Evolutionary conservation across 1,140 invertebrate species (phyloP), one percentile per base, ranked within the genome.

Genomic region (Manduca sexta): DNA sequence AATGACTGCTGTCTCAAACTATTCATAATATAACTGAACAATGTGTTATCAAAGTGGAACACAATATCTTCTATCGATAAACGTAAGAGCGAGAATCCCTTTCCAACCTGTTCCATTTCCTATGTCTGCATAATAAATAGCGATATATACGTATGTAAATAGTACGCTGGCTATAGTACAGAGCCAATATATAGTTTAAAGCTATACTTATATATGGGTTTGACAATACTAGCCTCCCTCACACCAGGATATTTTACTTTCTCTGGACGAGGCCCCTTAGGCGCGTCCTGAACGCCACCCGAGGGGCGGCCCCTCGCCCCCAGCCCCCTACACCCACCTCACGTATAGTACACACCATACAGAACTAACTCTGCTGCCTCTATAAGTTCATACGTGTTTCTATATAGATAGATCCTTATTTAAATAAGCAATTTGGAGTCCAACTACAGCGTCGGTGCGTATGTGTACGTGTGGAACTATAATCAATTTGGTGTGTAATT

Each of bases 181-280:
- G 66, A 40, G 58, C 53, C 65, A 56, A 75, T 75, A 80, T 80
- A 82, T 84, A 84, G 78, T 84, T 82, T 80, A 82, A 84, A 84
- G 71, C 73, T 82, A 82, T 79, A 80, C 54, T 61, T 84, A 79
- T 81, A 81, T 59, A 77, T 79, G 51, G 67, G 70, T 73, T 84
- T 84, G 80, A 84, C 80, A 84, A 80, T 84, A 74, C 77, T 83
- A 79, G 80, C 75, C 77, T 74, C 74, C 80, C 77, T 66, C 77
- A 73, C 63, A 74, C 74, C 77, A 76, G 77, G 79, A 76, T 77
- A 78, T 74, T 83, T 80, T 79, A 83, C 79, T 84, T 83, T 84
- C 76, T 80, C 79, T 83, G 77, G 80, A 75, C 80, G 79, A 68
- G 68, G 60, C 74, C 77, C 79, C 74, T 75, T 56, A 71, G 74